Conservation (phyloP, 2,888 invertebrate genomes). For the Drosophila emarginata region DNA sequence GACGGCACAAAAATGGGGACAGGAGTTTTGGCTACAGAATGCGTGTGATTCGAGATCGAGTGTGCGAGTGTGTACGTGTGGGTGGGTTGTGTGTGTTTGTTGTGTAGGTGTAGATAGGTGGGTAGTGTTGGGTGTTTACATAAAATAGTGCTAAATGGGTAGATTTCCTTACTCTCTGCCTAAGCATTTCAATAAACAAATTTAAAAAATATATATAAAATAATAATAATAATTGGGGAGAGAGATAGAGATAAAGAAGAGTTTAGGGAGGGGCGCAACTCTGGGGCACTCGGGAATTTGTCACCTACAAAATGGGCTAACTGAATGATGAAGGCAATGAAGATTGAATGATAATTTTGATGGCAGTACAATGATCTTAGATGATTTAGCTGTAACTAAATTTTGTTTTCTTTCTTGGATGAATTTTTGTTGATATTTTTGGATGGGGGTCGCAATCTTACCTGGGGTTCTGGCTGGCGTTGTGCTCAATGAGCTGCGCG, state of each 20-base stretch:
- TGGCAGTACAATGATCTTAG: conserved; percentile 44
- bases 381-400: conserved; percentile 25
- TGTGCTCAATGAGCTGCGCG: conserved; percentile 83
- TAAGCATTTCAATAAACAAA: conserved; percentile 13
- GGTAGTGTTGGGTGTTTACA: conserved; percentile 14
- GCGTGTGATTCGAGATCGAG: conserved; percentile 11
- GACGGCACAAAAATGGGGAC: conserved; percentile 28
- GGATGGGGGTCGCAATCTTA: conserved; percentile 65
- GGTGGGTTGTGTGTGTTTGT: conserved; percentile 21
- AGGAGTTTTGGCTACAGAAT: conserved; percentile 41
- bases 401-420: conserved; percentile 7
- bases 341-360: conserved; percentile 21
- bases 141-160: conserved; percentile 5
- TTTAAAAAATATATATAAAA: conserved; percentile 10
- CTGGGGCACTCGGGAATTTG: conserved; percentile 16
- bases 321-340: conserved; percentile 32
- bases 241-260: conserved; percentile 5
- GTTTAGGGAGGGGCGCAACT: conserved; percentile 20
- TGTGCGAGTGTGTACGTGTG: conserved; percentile 26
- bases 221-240: background rate
- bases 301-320: conserved; percentile 44
- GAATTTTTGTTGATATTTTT: background rate
- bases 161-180: conserved; percentile 29
- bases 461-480: conserved; percentile 83
- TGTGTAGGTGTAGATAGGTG: conserved; percentile 12